Percentiles rank a stretch among this genome's conserved stretches.
Conservation (phyloP, 1,140 invertebrate species). For the Hyposmocoma kahamanoa region DNA sequence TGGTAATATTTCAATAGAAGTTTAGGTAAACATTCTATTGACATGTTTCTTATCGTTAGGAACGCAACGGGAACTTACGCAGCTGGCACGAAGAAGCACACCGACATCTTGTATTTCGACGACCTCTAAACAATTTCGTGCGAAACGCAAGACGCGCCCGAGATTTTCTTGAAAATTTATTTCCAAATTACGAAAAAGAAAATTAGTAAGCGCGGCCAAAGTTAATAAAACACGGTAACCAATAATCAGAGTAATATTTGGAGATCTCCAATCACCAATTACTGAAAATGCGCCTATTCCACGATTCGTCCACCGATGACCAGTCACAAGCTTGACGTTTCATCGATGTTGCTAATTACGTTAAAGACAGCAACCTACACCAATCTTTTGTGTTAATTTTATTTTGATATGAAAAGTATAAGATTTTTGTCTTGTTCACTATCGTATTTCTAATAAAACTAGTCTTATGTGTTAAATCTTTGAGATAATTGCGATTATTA, state of each 20-base stretch:
- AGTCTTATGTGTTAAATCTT: too few species aligned
- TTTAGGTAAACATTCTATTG: not conserved
- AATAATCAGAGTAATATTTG: slow-evolving; percentile 71
- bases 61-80: slow-evolving; percentile 63
- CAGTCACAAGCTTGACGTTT: slow-evolving; percentile 71
- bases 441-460: too few species aligned
- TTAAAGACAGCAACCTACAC: too few species aligned
- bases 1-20: too few species aligned
- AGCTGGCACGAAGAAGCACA: slow-evolving; percentile 68
- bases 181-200: slow-evolving; percentile 19
- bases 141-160: too few species aligned
- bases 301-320: slow-evolving; percentile 73
- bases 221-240: slow-evolving; percentile 63
- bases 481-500: too few species aligned
- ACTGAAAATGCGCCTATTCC: slow-evolving; percentile 67
- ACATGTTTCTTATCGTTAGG: not conserved
- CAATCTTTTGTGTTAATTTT: too few species aligned
- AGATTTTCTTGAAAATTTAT: too few species aligned
- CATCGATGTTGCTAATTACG: slow-evolving; percentile 31
- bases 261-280: slow-evolving; percentile 73
- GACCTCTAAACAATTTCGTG: not conserved
- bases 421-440: too few species aligned
- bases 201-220: slow-evolving; percentile 54
- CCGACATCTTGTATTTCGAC: slow-evolving; percentile 60
- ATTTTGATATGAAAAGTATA: too few species aligned